phyloP scores from a whole-genome alignment of 1,140 invertebrate species.

The Hylaeus anthracinus region DNA sequence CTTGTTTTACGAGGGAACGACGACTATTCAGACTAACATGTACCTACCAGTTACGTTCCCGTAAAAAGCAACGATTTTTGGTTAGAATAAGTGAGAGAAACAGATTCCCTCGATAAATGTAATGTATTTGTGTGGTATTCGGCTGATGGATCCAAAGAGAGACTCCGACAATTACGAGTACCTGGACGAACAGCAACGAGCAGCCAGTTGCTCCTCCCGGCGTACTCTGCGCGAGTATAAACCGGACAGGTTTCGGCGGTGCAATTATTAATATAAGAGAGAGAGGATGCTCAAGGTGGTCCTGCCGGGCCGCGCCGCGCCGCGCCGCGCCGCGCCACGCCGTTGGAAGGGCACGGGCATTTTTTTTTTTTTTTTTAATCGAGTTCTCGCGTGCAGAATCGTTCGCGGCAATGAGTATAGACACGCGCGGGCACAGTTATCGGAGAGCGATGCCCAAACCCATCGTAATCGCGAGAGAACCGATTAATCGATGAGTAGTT shows the following conservation, averaged over 20 bases:
- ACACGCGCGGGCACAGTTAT: constrained; percentile 23
- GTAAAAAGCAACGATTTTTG: constrained; percentile 56
- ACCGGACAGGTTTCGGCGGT: constrained; percentile 70
- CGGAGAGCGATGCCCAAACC: constrained; percentile 14
- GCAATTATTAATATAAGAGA: constrained; percentile 71
- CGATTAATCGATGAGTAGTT: constrained; percentile 15
- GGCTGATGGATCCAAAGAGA: constrained; percentile 57
- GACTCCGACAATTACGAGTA: constrained; percentile 60
- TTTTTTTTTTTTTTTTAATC: constrained; percentile 48
- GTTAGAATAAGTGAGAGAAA: constrained; percentile 23
- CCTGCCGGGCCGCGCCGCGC: not conserved
- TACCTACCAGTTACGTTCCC: not conserved
- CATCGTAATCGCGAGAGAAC: constrained; percentile 25
- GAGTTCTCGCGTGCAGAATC: constrained; percentile 24
- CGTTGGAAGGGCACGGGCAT: constrained; percentile 33
- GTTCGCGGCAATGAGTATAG: constrained; percentile 9
- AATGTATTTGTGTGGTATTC: constrained; percentile 55
- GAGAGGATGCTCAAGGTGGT: constrained; percentile 58
- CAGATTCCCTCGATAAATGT: constrained; percentile 41
- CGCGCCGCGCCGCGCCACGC: too few relatives aligned
- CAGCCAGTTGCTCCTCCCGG: constrained; percentile 48
- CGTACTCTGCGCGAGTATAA: constrained; percentile 57
- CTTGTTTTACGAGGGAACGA: too few relatives aligned
- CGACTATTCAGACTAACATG: too few relatives aligned
- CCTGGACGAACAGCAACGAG: constrained; percentile 58